Evolutionary conservation across 2,113 vertebrate species (phyloP).

Genomic region (Phylloscopus whistleri): DNA sequence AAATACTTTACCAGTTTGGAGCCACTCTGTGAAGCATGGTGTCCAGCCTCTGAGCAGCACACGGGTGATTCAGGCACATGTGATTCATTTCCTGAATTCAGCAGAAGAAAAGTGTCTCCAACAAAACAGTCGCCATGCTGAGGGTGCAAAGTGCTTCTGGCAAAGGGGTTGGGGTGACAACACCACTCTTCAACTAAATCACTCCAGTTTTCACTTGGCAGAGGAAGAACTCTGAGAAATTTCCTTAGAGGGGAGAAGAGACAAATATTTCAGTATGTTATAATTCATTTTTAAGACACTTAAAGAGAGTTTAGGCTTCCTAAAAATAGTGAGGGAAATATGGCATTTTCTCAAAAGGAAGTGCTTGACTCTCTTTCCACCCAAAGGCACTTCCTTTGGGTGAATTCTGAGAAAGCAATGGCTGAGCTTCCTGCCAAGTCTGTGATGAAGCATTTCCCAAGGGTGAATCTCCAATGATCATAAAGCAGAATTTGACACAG

Average conservation of each 20-base stretch:
- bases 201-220: conserved; percentile 91
- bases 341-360: neutral
- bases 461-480: neutral
- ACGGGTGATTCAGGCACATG: conserved; percentile 14
- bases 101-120: conserved; percentile 85
- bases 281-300: neutral
- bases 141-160: conserved; percentile 81
- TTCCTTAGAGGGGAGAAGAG: conserved; percentile 67
- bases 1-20: conserved; percentile 51
- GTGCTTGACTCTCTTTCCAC: neutral
- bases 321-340: neutral
- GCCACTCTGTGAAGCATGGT: neutral
- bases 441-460: neutral
- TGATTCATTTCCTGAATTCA: conserved; percentile 69
- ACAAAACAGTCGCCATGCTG: conserved; percentile 85
- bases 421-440: neutral
- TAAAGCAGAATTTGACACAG: neutral
- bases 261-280: neutral
- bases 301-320: neutral
- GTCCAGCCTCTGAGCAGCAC: neutral
- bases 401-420: conserved; percentile 11
- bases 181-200: conserved; percentile 94
- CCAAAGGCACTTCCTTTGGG: neutral
- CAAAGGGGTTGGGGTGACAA: conserved; percentile 92
- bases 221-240: conserved; percentile 87